Evolutionary conservation across 2,113 vertebrate species (phyloP), one percentile per base, ranked within the genome.

Genomic region (Otocyon megalotis): DNA sequence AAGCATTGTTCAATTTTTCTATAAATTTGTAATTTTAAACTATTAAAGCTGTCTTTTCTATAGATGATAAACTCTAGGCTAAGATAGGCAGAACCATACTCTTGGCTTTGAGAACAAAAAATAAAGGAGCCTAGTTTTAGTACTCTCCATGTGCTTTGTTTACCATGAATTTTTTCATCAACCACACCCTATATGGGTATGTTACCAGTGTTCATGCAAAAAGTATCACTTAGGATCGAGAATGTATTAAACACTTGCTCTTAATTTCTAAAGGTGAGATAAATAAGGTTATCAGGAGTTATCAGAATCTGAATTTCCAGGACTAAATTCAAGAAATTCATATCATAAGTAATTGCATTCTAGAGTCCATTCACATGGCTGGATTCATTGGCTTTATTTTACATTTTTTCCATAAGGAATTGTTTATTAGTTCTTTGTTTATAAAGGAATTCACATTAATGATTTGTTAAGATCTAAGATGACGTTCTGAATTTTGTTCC

Each of bases 401-500:
- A 69, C 22, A 80, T 76, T 35, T 37, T 37, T 88, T 43, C 5
- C 15, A 19, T 50, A 60, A 24, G 4, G 15, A 85, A 74, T 76
- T 92, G 19, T 67, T 82, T 22, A 63, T n/a, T 22, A n/a, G 8
- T n/a, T 82, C 3, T 50, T 58, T 90, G 11, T 37, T 65, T 88
- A 7, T 60, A 76, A 71, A 63, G 17, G 12, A 63, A 30, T 85
- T 62, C 56, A 67, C 63, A 63, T 28, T 63, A 50, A 65, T 56
- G 94, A 60, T 71, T 71, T 90, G 15, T 88, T 30, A 79, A 35
- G 67, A 79, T 65, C 54, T 90, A 11, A 83, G 30, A 0, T 80
- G 37, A 91, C 76, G 4, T 62, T 84, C 22, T 43, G 72, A 92
- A 87, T 87, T 82, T 90, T 71, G 32, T 89, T 97, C 17, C 17